These are phyloP conservation scores for Eretmochelys imbricata DNA, from an alignment of 2,113 vertebrate genomes.

Conservation along the genomic window DNA sequence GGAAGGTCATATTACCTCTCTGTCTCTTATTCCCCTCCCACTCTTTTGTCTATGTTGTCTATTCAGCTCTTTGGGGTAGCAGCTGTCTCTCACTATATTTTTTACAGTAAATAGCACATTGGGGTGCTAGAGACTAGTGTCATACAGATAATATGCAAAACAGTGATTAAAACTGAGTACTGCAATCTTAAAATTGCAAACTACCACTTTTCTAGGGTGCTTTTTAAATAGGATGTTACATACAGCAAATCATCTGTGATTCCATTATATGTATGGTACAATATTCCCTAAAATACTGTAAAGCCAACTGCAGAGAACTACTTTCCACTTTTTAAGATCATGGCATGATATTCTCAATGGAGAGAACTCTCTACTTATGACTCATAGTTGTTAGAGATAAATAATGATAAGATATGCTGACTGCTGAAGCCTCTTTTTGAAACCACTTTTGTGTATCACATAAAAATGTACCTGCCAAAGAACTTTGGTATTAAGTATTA, in stretches of 20 bases:
- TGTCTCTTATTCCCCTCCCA: neutral
- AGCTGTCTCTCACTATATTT: neutral
- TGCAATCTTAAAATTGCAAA: neutral
- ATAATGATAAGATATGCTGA: neutral
- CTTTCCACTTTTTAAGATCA: neutral
- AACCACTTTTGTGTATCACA: neutral
- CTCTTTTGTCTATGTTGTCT: neutral
- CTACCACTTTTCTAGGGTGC: fast-evolving
- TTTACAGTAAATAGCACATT: neutral
- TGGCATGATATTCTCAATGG: neutral
- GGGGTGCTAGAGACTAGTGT: neutral
- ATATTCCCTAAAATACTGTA: neutral
- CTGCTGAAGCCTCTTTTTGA: neutral
- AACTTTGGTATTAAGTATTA: no score
- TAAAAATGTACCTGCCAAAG: neutral
- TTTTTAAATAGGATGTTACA: neutral
- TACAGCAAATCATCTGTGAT: neutral
- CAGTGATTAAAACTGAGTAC: neutral
- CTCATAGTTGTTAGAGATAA: neutral
- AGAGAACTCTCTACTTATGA: neutral
- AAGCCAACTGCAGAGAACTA: neutral
- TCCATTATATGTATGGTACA: neutral
- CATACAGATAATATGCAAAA: fast-evolving
- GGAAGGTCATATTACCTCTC: neutral
- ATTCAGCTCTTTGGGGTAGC: neutral